Percentiles rank a stretch among this genome's conserved stretches.
These are phyloP conservation scores for Pardalotus punctatus DNA, from an alignment of 2,113 vertebrate genomes.

Conservation along the genomic window DNA sequence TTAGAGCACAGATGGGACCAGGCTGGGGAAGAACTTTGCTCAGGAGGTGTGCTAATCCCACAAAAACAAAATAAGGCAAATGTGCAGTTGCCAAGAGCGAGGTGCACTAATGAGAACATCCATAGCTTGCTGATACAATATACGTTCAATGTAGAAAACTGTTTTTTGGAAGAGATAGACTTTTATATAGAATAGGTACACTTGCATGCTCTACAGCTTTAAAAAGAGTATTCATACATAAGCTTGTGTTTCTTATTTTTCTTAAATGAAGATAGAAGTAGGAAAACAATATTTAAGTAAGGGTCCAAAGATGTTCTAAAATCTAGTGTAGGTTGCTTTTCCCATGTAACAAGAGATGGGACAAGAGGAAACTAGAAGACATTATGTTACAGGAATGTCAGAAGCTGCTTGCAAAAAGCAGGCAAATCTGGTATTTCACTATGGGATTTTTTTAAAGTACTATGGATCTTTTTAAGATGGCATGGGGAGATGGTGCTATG, in stretches of 20 bases:
- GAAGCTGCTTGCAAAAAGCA: not conserved
- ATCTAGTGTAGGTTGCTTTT: not conserved
- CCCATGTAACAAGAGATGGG: no score
- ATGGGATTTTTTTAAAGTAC: not conserved
- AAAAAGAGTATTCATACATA: not conserved
- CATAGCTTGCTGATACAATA: not conserved
- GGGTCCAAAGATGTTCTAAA: not conserved
- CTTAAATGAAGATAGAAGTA: not conserved
- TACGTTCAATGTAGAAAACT: not conserved
- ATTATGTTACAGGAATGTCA: not conserved
- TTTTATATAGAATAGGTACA: not conserved
- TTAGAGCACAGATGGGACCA: not conserved
- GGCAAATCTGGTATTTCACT: not conserved
- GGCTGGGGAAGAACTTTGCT: not conserved
- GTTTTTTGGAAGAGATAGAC: not conserved
- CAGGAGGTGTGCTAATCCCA: not conserved
- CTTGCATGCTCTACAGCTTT: not conserved
- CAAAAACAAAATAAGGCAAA: not conserved
- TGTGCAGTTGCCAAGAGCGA: not conserved
- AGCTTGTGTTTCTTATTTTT: not conserved
- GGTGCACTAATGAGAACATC: not conserved
- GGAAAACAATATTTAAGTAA: not conserved
- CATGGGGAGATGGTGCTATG: accelerated
- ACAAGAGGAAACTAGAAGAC: not conserved
- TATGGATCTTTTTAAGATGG: not conserved